Conservation (phyloP, 1,140 invertebrate genomes). For the Leptinotarsa undecemlineata region DNA sequence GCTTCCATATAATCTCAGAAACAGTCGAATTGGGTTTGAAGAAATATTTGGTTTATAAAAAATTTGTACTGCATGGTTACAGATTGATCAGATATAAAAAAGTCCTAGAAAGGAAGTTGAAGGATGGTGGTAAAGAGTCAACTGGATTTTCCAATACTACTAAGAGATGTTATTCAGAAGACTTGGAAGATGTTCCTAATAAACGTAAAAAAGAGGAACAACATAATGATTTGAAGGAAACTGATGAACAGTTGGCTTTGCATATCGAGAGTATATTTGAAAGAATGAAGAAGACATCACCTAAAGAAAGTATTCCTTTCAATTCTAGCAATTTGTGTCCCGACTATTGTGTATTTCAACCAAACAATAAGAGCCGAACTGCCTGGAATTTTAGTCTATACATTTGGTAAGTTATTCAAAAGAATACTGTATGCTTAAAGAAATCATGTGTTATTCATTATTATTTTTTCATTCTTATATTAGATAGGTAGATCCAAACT, state of each 20-base stretch:
- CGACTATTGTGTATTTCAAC: constrained; percentile 40
- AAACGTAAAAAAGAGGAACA: background rate
- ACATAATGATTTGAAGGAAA: background rate
- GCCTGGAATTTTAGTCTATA: constrained; percentile 37
- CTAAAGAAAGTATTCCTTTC: constrained; percentile 18
- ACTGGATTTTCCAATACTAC: background rate
- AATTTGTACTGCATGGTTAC: constrained; percentile 46
- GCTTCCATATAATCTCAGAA: constrained; percentile 44
- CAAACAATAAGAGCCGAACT: constrained; percentile 26
- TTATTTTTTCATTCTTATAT: too few species aligned
- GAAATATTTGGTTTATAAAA: constrained; percentile 48
- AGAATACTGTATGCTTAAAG: background rate
- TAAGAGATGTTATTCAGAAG: constrained; percentile 11
- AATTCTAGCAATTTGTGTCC: constrained; percentile 15
- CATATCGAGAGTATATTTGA: constrained; percentile 30
- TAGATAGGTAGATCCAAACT: too few species aligned
- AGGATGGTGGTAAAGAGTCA: background rate
- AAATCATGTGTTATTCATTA: too few species aligned
- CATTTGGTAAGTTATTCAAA: constrained; percentile 34
- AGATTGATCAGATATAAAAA: constrained; percentile 35
- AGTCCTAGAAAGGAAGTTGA: constrained; percentile 19
- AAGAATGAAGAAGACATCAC: constrained; percentile 26
- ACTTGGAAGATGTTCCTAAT: background rate
- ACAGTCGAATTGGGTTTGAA: constrained; percentile 32
- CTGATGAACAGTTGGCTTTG: background rate